Evolutionary conservation across 2,888 invertebrate species (phyloP).

Genomic region (Trichogramma dendrolimi): DNA sequence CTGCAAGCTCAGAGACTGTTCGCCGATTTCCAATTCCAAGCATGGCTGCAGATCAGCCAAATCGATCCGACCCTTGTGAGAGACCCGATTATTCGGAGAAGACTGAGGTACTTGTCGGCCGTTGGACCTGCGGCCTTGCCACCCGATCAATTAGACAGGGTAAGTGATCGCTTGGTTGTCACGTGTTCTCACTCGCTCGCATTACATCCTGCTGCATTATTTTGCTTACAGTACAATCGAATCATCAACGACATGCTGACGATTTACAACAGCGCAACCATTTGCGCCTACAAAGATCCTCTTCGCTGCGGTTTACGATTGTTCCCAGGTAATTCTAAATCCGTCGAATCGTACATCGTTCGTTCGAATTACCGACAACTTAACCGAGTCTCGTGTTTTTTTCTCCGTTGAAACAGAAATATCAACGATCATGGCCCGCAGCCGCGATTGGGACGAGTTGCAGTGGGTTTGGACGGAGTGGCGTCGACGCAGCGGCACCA

Average conservation of each 20-base stretch:
- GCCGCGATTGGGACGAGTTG: slow-evolving; percentile 83
- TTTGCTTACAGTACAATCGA: slow-evolving; percentile 68
- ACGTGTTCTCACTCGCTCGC: not conserved
- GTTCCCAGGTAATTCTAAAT: slow-evolving; percentile 62
- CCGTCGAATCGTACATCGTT: not conserved
- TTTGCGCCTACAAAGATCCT: slow-evolving; percentile 80
- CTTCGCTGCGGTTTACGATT: slow-evolving; percentile 76
- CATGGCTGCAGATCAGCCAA: slow-evolving; percentile 71
- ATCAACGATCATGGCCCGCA: slow-evolving; percentile 68
- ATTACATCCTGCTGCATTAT: slow-evolving; percentile 3
- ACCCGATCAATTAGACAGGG: slow-evolving; percentile 77
- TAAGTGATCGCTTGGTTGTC: slow-evolving; percentile 50
- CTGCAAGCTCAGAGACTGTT: slow-evolving; percentile 76
- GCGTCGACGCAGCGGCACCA: slow-evolving; percentile 74
- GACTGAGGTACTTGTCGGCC: slow-evolving; percentile 70
- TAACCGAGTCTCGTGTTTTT: not conserved
- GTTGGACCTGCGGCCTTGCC: slow-evolving; percentile 81
- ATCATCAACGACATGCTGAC: slow-evolving; percentile 84
- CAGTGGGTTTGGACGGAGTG: slow-evolving; percentile 87
- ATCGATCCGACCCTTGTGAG: slow-evolving; percentile 65
- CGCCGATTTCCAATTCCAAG: slow-evolving; percentile 76
- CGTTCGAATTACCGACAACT: not conserved
- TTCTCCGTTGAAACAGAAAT: slow-evolving; percentile 52
- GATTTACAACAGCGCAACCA: slow-evolving; percentile 78
- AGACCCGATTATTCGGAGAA: slow-evolving; percentile 68